phyloP scores from a whole-genome alignment of 2,888 invertebrate genomes.

The Folsomia manolachei region DNA sequence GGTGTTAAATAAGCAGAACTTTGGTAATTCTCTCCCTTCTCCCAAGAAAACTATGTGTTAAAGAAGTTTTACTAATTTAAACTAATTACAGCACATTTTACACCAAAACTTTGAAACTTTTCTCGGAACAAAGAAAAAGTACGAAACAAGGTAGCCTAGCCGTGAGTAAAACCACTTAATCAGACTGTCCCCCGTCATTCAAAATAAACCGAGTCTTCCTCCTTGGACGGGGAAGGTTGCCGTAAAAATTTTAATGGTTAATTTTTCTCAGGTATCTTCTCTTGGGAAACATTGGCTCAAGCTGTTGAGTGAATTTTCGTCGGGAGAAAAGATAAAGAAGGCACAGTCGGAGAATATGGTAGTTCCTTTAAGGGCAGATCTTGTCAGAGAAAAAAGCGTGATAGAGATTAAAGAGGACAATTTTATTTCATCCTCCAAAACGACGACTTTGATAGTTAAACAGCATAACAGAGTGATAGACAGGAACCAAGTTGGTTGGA shows the following conservation, averaged over 20 bases:
- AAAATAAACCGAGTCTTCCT: too few species aligned
- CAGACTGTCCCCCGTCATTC: too few species aligned
- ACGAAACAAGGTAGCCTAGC: too few species aligned
- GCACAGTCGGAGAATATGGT: too few species aligned
- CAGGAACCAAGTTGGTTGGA: neutral
- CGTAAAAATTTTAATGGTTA: slow-evolving; percentile 9
- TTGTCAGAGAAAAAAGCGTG: neutral
- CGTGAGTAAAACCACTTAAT: too few species aligned
- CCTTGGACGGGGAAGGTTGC: too few species aligned
- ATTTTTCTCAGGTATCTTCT: slow-evolving; percentile 1
- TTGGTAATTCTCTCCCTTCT: too few species aligned
- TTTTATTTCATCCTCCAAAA: neutral
- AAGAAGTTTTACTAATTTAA: neutral
- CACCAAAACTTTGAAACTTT: neutral
- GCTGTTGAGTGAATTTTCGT: neutral
- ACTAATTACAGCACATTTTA: neutral
- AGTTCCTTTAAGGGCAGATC: too few species aligned
- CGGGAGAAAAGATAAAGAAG: neutral
- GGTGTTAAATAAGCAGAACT: too few species aligned
- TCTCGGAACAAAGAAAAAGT: neutral
- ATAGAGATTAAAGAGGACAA: slow-evolving; percentile 2
- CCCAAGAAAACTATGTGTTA: too few species aligned
- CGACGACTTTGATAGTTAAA: neutral
- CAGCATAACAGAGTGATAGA: neutral
- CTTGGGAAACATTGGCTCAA: neutral